Conservation (phyloP, 2,797 vertebrate genomes). For the Lagocephalus sceleratus region DNA sequence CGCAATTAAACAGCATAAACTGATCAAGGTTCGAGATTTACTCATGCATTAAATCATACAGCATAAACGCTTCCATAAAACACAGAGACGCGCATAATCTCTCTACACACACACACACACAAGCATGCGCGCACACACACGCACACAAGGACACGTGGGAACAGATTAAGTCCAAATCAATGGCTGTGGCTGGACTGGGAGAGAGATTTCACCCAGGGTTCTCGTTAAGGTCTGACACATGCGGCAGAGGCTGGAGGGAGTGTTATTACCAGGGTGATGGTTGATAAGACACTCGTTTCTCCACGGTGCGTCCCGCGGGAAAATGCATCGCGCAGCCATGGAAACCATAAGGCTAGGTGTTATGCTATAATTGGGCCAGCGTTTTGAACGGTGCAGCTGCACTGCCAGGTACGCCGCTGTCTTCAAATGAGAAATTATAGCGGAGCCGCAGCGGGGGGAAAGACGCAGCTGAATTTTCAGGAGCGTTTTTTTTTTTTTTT, state of each 20-base stretch:
- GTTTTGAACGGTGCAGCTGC: constrained; percentile 77
- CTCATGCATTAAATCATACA: constrained; percentile 36
- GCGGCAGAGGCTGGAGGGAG: constrained; percentile 79
- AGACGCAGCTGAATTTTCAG: constrained; percentile 31
- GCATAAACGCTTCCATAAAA: constrained; percentile 43
- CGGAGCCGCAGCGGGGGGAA: constrained; percentile 52
- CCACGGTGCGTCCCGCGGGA: constrained; percentile 84
- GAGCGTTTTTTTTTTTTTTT: constrained; percentile 14
- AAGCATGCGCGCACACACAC: constrained; percentile 39
- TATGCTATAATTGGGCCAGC: constrained; percentile 86
- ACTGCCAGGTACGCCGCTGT: constrained; percentile 79
- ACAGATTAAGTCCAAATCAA: constrained; percentile 87
- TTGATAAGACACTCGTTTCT: constrained; percentile 90
- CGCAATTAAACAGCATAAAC: constrained; percentile 4
- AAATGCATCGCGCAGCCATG: constrained; percentile 88
- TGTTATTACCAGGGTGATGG: constrained; percentile 87
- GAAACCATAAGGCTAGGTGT: constrained; percentile 89
- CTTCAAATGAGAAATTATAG: constrained; percentile 81
- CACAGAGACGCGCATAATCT: constrained; percentile 32
- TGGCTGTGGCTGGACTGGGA: constrained; percentile 80
- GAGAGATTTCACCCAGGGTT: constrained; percentile 84
- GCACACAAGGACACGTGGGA: constrained; percentile 63
- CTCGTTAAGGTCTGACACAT: constrained; percentile 85
- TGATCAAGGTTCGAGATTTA: constrained; percentile 22
- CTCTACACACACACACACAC: constrained; percentile 22